Evolutionary conservation across 2,797 vertebrate genomes (phyloP).

Genomic region (Luscinia megarhynchos): DNA sequence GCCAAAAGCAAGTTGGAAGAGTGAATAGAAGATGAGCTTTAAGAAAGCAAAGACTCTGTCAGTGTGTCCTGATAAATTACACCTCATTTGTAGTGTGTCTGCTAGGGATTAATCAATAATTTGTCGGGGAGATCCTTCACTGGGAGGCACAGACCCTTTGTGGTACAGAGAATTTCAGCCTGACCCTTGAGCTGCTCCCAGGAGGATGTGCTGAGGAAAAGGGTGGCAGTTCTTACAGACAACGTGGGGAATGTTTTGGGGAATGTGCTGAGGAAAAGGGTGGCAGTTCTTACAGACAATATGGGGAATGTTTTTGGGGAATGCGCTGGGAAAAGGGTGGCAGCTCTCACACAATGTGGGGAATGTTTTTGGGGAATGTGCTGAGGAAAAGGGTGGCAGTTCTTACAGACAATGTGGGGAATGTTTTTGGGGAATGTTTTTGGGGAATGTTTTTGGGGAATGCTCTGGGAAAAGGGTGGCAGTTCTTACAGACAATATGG

Average conservation of each 20-base stretch:
- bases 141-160: background rate
- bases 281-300: background rate
- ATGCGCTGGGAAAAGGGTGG: background rate
- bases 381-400: background rate
- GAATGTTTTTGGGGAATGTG: background rate
- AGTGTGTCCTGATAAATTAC: slow-evolving; percentile 46
- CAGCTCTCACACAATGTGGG: background rate
- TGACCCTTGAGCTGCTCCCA: background rate
- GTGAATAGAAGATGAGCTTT: slow-evolving; percentile 63
- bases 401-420: background rate
- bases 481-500: background rate
- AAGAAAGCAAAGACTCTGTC: slow-evolving; percentile 66
- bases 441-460: background rate
- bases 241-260: background rate
- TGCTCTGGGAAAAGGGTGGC: background rate
- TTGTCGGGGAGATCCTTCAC: slow-evolving; percentile 6
- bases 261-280: background rate
- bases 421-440: background rate
- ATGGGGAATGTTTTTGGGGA: background rate
- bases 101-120: slow-evolving; percentile 57
- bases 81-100: slow-evolving; percentile 53
- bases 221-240: background rate
- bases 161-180: background rate
- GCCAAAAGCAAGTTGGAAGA: slow-evolving; percentile 64
- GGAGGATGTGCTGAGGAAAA: background rate